Conservation (phyloP, 1,140 invertebrate genomes). For the Tigriopus japonicus region DNA sequence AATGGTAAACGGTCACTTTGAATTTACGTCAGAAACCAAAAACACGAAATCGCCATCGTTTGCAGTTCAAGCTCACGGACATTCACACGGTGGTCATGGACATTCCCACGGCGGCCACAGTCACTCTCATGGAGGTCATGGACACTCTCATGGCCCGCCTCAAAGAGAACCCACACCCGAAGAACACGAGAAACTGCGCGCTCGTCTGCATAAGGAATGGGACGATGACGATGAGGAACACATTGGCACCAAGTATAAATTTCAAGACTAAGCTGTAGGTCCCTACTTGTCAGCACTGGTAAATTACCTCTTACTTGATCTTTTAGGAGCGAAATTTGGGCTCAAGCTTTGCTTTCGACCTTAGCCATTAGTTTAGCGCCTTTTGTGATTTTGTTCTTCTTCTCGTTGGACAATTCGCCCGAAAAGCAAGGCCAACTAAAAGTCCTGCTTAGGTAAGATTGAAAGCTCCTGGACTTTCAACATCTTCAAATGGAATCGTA, state of each 20-base stretch:
- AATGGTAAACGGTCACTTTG: too few relatives aligned
- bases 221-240: conserved; percentile 23
- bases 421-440: conserved; percentile 64
- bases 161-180: conserved; percentile 43
- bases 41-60: too few relatives aligned
- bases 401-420: conserved; percentile 71
- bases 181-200: conserved; percentile 51
- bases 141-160: conserved; percentile 22
- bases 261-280: conserved; percentile 23
- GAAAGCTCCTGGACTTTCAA: too few relatives aligned
- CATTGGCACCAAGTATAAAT: conserved; percentile 18
- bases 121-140: conserved; percentile 24
- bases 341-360: conserved; percentile 69
- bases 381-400: conserved; percentile 76
- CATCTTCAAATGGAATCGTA: conserved; percentile 52
- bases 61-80: conserved; percentile 14
- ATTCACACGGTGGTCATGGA: conserved; percentile 17
- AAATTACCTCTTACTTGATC: not conserved
- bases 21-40: too few relatives aligned
- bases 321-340: conserved; percentile 36
- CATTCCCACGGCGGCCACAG: conserved; percentile 19
- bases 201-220: conserved; percentile 23
- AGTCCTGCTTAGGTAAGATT: conserved; percentile 45
- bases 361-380: conserved; percentile 81
- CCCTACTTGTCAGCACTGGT: conserved; percentile 21